phyloP scores from a whole-genome alignment of 2,797 vertebrate genomes.

The Manis pentadactyla region DNA sequence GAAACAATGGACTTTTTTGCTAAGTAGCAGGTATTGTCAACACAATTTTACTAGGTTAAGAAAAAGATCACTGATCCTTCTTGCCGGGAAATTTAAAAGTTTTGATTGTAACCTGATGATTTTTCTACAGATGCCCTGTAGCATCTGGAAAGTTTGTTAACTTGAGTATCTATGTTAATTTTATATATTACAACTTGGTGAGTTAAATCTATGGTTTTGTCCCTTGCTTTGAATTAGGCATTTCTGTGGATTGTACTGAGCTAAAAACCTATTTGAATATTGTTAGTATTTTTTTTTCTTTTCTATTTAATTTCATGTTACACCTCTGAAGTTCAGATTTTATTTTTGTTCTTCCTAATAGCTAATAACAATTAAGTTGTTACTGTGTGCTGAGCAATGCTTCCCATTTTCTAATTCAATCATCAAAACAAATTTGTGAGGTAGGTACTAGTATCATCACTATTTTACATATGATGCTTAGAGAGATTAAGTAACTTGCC shows the following conservation, averaged over 20 bases:
- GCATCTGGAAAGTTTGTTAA: constrained; percentile 40
- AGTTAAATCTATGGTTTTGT: background rate
- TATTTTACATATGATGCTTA: background rate
- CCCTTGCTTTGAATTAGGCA: background rate
- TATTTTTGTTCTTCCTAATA: constrained; percentile 35
- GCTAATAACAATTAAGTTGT: background rate
- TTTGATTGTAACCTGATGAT: constrained; percentile 27
- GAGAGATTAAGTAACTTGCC: background rate
- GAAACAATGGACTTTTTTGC: background rate
- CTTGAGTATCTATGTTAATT: constrained; percentile 28
- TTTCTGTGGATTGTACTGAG: constrained; percentile 15
- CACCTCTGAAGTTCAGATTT: background rate
- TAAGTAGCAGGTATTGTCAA: background rate
- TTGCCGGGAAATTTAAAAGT: background rate
- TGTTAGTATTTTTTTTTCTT: constrained; percentile 34
- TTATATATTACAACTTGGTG: background rate
- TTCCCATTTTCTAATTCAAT: constrained; percentile 41
- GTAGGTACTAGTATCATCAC: background rate
- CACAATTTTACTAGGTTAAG: background rate
- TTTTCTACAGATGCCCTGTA: background rate
- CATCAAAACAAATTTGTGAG: background rate
- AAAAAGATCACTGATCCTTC: background rate
- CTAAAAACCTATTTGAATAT: constrained; percentile 26
- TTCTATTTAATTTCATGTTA: constrained; percentile 14
- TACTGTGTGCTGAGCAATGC: background rate